phyloP scores from a whole-genome alignment of 2,888 invertebrate species.

The Hypselothyrea guttata region DNA sequence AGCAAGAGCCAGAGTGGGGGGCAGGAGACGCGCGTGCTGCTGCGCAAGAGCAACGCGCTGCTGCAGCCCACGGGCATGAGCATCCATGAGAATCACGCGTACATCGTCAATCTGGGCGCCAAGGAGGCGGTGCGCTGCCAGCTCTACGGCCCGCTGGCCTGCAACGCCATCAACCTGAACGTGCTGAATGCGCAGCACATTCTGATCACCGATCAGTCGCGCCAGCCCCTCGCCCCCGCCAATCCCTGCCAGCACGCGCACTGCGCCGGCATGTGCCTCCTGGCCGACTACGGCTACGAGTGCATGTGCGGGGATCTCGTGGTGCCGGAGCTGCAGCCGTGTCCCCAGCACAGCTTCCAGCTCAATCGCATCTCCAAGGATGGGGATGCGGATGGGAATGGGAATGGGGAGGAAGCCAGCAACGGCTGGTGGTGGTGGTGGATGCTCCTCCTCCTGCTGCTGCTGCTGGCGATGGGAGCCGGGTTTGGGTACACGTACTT shows the following conservation, averaged over 20 bases:
- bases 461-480: conserved; percentile 40
- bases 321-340: conserved; percentile 78
- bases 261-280: conserved; percentile 86
- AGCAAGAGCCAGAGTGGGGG: conserved; percentile 5
- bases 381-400: conserved; percentile 23
- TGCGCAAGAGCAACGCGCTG: conserved; percentile 82
- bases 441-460: conserved; percentile 10
- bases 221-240: conserved; percentile 83
- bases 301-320: conserved; percentile 84
- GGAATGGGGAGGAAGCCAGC: not conserved
- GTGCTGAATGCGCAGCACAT: conserved; percentile 83
- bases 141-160: conserved; percentile 84
- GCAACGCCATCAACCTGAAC: conserved; percentile 83
- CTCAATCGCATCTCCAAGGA: conserved; percentile 54
- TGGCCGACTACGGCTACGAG: conserved; percentile 82
- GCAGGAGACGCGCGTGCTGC: conserved; percentile 80
- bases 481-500: conserved; percentile 76
- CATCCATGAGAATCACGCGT: conserved; percentile 90
- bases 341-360: conserved; percentile 60
- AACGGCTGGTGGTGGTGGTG: not conserved
- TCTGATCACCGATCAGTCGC: conserved; percentile 83
- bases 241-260: conserved; percentile 84
- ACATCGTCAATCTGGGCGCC: conserved; percentile 85
- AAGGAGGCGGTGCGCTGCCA: conserved; percentile 85
- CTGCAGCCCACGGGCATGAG: conserved; percentile 86